A percentile compares a stretch with the other conserved stretches of the same genome.
These are phyloP conservation scores for Arizona elegans DNA, from an alignment of 2,113 vertebrate genomes.

Conservation along the genomic window DNA sequence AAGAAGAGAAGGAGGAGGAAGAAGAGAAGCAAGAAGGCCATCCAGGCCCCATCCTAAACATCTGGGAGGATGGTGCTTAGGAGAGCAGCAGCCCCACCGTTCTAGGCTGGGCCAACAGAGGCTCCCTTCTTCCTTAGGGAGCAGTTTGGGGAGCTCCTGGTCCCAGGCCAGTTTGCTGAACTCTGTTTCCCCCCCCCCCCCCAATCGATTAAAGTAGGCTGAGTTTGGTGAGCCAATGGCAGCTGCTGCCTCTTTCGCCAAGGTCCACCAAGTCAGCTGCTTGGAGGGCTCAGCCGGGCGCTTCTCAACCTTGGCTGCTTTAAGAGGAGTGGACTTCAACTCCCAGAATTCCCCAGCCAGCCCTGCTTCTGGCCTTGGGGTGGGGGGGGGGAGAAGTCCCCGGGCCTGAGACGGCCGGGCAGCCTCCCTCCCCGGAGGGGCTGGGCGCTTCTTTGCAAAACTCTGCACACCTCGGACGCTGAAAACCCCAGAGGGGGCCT, in stretches of 20 bases:
- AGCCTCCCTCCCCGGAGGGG: too few species aligned
- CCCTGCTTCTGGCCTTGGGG: not conserved
- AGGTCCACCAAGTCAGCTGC: not conserved
- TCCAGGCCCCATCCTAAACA: too few species aligned
- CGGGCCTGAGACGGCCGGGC: too few species aligned
- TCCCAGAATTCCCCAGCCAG: not conserved
- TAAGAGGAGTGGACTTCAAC: not conserved
- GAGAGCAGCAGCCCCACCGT: too few species aligned
- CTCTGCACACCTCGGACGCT: not conserved
- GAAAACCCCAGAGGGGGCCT: not conserved
- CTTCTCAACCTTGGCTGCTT: too few species aligned
- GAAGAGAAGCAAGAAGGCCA: rapidly evolving
- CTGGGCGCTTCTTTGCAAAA: too few species aligned
- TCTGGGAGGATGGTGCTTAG: too few species aligned
- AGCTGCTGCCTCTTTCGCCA: rapidly evolving
- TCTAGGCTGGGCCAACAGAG: too few species aligned
- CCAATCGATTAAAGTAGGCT: not conserved
- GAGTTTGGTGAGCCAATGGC: not conserved
- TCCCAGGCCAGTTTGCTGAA: not conserved
- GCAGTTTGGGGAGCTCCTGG: not conserved
- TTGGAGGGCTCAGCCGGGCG: not conserved
- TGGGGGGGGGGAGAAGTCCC: too few species aligned
- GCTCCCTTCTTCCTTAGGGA: not conserved
- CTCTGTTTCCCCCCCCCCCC: too few species aligned
- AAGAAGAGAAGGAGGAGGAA: too few species aligned